phyloP scores from a whole-genome alignment of 92 coral and sea anemone genomes.

The Paragorgia papillata region DNA sequence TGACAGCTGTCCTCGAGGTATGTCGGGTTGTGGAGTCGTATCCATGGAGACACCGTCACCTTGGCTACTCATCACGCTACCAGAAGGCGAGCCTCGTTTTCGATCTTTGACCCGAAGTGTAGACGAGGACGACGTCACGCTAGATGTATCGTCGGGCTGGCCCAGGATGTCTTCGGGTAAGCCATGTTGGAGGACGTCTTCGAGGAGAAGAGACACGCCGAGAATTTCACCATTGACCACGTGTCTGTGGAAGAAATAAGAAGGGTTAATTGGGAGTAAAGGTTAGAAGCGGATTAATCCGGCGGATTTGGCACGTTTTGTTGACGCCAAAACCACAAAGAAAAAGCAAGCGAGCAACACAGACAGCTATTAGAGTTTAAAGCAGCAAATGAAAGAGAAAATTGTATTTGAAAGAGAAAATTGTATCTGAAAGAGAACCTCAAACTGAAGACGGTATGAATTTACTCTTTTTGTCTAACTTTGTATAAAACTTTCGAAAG shows the following conservation, averaged over 20 bases:
- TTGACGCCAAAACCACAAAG: too few relatives aligned
- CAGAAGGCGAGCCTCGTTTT: background rate
- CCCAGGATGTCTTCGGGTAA: conserved; percentile 80
- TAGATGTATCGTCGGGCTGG: conserved; percentile 69
- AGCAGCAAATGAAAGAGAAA: too few relatives aligned
- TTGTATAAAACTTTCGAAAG: too few relatives aligned
- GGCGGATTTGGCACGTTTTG: too few relatives aligned
- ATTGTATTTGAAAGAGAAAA: too few relatives aligned
- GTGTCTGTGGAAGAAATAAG: conserved; percentile 62
- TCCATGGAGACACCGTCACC: conserved; percentile 4
- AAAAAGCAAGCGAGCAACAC: too few relatives aligned
- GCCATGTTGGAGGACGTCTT: conserved; percentile 93
- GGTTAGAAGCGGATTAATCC: too few relatives aligned
- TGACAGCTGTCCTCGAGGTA: conserved; percentile 86
- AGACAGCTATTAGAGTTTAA: too few relatives aligned
- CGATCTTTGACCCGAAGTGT: conserved; percentile 12
- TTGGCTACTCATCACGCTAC: conserved; percentile 1
- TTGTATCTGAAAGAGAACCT: too few relatives aligned
- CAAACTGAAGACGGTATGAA: too few relatives aligned
- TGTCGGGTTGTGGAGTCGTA: conserved; percentile 62
- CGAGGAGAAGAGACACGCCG: conserved; percentile 90
- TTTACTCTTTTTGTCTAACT: too few relatives aligned
- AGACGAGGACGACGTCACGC: conserved; percentile 59
- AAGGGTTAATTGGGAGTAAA: too few relatives aligned
- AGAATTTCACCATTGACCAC: conserved; percentile 98